Evolutionary conservation across 2,113 vertebrate species (phyloP).

Genomic region (Phrynocephalus versicolor): DNA sequence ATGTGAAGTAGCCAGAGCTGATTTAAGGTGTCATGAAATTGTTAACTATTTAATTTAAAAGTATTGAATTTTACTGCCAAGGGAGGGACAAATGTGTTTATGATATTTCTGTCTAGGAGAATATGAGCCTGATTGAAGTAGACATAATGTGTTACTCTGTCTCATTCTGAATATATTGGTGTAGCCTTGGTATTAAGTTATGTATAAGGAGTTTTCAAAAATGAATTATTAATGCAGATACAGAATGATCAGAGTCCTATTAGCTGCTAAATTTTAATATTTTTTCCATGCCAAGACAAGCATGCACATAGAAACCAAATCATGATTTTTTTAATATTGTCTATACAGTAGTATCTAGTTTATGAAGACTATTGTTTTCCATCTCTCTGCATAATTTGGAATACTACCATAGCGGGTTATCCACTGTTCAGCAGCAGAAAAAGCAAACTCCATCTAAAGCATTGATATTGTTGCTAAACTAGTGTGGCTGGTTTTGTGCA

Average conservation of each 20-base stretch:
- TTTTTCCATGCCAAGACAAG: too few relatives aligned
- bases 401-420: not conserved
- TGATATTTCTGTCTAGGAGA: not conserved
- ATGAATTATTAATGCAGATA: conserved; percentile 36
- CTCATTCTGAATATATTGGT: not conserved
- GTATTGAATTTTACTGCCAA: not conserved
- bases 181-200: not conserved
- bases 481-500: too few relatives aligned
- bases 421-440: conserved; percentile 23
- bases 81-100: too few relatives aligned
- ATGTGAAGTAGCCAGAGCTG: not conserved
- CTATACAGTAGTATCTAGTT: not conserved
- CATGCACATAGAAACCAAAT: not conserved
- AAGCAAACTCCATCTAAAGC: not conserved
- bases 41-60: not conserved
- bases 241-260: not conserved
- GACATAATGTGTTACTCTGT: not conserved
- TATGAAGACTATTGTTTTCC: conserved; percentile 27
- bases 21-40: not conserved
- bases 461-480: not conserved
- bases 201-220: conserved; percentile 36
- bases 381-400: not conserved
- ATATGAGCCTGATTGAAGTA: not conserved
- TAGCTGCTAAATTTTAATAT: too few relatives aligned
- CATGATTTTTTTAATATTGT: conserved; percentile 5